A percentile compares a stretch with the other conserved stretches of the same genome.
phyloP scores from a whole-genome alignment of 2,888 invertebrate species.

The Perizoma affinitatum region DNA sequence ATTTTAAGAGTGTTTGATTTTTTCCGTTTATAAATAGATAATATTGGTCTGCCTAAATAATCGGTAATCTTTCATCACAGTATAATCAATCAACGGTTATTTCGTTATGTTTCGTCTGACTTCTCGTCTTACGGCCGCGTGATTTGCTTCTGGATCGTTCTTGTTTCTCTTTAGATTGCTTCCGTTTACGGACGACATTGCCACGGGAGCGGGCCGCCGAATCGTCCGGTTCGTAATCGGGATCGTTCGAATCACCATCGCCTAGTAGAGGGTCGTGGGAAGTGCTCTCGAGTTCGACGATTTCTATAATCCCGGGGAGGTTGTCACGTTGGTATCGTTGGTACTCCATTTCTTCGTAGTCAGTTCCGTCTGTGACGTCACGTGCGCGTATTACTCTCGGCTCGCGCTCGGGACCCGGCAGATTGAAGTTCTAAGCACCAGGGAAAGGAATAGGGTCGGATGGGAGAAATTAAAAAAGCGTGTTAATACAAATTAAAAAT shows the following conservation, averaged over 20 bases:
- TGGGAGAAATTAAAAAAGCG: conserved; percentile 83
- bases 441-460: conserved; percentile 69
- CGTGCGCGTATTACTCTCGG: conserved; percentile 55
- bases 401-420: conserved; percentile 70
- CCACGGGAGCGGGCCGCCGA: conserved; percentile 71
- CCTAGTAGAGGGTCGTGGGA: conserved; percentile 46
- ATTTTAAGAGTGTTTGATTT: no score
- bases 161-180: conserved; percentile 54
- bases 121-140: conserved; percentile 72
- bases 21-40: no score
- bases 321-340: conserved; percentile 51
- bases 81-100: conserved; percentile 63
- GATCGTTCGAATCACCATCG: conserved; percentile 60
- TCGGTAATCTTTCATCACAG: conserved; percentile 56
- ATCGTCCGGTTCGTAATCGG: conserved; percentile 63
- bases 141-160: conserved; percentile 71
- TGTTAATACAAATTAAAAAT: conserved; percentile 81
- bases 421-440: conserved; percentile 79
- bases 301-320: conserved; percentile 67
- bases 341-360: conserved; percentile 66
- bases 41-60: no score
- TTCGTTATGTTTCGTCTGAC: conserved; percentile 65
- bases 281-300: conserved; percentile 64
- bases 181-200: conserved; percentile 69
- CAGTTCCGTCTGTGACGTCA: conserved; percentile 64